Evolutionary conservation across 2,888 invertebrate genomes (phyloP), one percentile per base, ranked within the genome.

Genomic region (Aporophyla lueneburgensis): DNA sequence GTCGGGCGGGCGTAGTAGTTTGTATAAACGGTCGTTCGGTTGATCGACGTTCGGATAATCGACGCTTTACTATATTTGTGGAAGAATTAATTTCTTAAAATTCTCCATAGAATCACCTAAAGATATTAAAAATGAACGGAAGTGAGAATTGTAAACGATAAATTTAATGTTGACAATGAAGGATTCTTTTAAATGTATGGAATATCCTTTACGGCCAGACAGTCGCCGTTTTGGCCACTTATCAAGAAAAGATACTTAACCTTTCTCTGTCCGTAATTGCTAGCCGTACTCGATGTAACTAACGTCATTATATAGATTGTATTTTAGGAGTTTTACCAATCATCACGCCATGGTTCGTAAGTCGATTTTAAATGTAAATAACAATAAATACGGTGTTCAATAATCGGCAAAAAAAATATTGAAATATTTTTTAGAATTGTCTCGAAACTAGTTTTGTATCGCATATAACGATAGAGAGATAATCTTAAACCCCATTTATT

Each of bases 371-470:
- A 83, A 82, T 92, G 91, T 93, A 91, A 89, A 91, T 93, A 92
- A 89, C 78, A 87, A 84, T 87, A 86, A 88, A 88, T 89, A 91
- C 87, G 87, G 94, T 94, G 94, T 94, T 94, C 93, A 94, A 76
- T 89, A 89, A 88, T 87, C 89, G 81, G 82, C 84, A 88, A 87
- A 85, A 84, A 87, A 86, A 90, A 88, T 87, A 73, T 43, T 77
- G 49, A 80, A 74, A 84, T 84, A 86, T 88, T 90, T 90, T 33
- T 90, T 91, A 90, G 89, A 91, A 80, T 84, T 89, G 88, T 90
- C 88, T 89, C 89, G 80, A 85, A 85, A 78, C 84, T 93, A 93
- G 92, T 93, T 94, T 94, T 94, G 90, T 94, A 94, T 93, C 88
- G 87, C 90, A 91, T 87, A 84, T 87, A 89, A 89, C 81, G 89